A percentile compares a stretch with the other conserved stretches of the same genome.
Conservation (phyloP, 2,888 invertebrate genomes). For the Molanna angustata region DNA sequence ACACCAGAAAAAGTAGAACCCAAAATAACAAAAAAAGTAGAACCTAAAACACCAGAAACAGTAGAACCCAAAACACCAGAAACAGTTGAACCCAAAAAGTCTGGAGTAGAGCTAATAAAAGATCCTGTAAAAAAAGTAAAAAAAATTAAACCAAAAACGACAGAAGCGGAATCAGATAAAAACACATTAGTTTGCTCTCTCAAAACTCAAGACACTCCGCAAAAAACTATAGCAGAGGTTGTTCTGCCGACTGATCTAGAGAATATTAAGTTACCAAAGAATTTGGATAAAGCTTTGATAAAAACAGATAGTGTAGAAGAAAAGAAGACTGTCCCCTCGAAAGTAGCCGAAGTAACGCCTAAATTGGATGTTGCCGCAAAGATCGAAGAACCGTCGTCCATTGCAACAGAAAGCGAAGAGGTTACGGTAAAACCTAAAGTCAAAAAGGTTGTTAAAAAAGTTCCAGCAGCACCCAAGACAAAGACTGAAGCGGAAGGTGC, state of each 20-base stretch:
- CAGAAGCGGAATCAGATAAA: slow-evolving; percentile 9
- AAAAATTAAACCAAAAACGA: slow-evolving; percentile 10
- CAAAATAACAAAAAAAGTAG: slow-evolving; percentile 12
- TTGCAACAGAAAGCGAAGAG: slow-evolving; percentile 27
- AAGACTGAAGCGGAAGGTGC: slow-evolving; percentile 29
- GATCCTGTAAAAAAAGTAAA: slow-evolving; percentile 7
- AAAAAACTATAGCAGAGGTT: slow-evolving; percentile 9
- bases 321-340: slow-evolving; percentile 20
- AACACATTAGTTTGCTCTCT: slow-evolving; percentile 16
- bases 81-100: slow-evolving; percentile 5
- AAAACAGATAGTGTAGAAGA: slow-evolving; percentile 23
- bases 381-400: slow-evolving; percentile 25
- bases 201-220: slow-evolving; percentile 10
- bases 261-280: slow-evolving; percentile 20
- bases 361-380: slow-evolving; percentile 1
- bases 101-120: not conserved
- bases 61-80: slow-evolving; percentile 6
- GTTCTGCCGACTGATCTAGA: slow-evolving; percentile 13
- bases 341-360: slow-evolving; percentile 9
- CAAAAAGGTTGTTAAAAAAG: slow-evolving; percentile 55
- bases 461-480: slow-evolving; percentile 42
- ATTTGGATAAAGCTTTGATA: slow-evolving; percentile 26
- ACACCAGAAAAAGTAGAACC: slow-evolving; percentile 37
- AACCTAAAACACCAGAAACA: slow-evolving; percentile 6
- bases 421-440: slow-evolving; percentile 40